phyloP scores from a whole-genome alignment of 2,797 vertebrate genomes.

The Argyrosomus regius region DNA sequence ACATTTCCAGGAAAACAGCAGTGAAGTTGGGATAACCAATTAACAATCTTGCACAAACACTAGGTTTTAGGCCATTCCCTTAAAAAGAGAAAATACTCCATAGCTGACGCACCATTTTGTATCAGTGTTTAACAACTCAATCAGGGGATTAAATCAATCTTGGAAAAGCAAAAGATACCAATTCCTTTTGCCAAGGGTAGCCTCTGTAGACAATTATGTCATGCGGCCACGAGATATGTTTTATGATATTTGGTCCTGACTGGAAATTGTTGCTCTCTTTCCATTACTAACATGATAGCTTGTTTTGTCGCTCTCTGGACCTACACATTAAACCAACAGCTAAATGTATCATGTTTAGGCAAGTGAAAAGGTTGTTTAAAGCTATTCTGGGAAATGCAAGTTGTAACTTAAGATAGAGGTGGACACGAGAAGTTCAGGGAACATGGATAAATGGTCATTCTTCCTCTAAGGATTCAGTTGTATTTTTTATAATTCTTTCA shows the following conservation, averaged over 20 bases:
- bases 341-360: slow-evolving; percentile 12
- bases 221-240: slow-evolving; percentile 29
- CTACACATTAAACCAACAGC: slow-evolving; percentile 24
- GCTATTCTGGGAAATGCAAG: slow-evolving; percentile 13
- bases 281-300: slow-evolving; percentile 19
- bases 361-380: slow-evolving; percentile 39
- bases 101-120: slow-evolving; percentile 9
- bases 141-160: slow-evolving; percentile 24
- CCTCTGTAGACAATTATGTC: slow-evolving; percentile 35
- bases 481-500: too few relatives aligned
- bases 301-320: slow-evolving; percentile 7
- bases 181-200: slow-evolving; percentile 15
- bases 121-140: slow-evolving; percentile 21
- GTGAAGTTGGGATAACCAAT: not conserved
- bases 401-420: slow-evolving; percentile 4
- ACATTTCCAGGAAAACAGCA: not conserved
- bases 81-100: not conserved
- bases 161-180: slow-evolving; percentile 18
- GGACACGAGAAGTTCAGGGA: not conserved
- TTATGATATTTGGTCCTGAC: slow-evolving; percentile 31
- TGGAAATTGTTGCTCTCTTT: slow-evolving; percentile 36
- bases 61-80: not conserved
- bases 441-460: not conserved
- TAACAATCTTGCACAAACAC: not conserved
- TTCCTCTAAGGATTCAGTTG: too few relatives aligned